Base-by-base conservation (phyloP, 2,888 invertebrate genomes). In the Diachrysia chrysitis region DNA sequence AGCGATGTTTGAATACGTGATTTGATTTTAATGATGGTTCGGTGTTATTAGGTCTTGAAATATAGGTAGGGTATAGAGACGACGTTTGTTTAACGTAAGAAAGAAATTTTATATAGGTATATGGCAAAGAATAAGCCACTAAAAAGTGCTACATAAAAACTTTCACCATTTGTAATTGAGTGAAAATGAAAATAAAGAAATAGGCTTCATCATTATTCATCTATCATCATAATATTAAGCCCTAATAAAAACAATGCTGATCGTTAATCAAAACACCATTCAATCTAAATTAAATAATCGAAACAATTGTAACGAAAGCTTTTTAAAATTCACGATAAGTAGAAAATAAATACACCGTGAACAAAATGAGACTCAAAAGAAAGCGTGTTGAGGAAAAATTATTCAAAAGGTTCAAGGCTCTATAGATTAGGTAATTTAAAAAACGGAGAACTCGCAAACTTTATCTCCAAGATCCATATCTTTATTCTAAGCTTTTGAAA, bases 381-480 rank as follows among this genome's bases (percentile, higher is more conserved):
- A 67, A 71, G 68, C 37, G 54, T 69, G 56, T 66, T 68, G 23
- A 62, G 55, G 57, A 56, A 42, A 82, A 70, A 72, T 80, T 77
- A 82, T 80, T 82, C 81, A 72, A 76, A 79, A 77, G 82, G 53
- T 69, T 63, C 60, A 64, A 68, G 61, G 71, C 66, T 62, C 63
- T 58, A 68, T 69, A 69, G 80, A 76, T 79, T 65, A 76, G 66
- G 67, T 61, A 73, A 54, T 75, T 71, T 69, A 17, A 68, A 73
- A 76, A 76, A 71, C 66, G 64, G 60, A 79, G 74, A 68, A 12
- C 70, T 73, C 35, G 0, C 66, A 66, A 73, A 82, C 58, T 82
- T 80, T 79, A 76, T 82, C 70, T 73, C 64, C 46, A 60, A 65
- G 80, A 80, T 80, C 68, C 78, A 74, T 71, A 82, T 80, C 74